A percentile compares a stretch with the other conserved stretches of the same genome.
phyloP scores from a whole-genome alignment of 2,888 invertebrate genomes.

The Diplazon laetatorius region DNA sequence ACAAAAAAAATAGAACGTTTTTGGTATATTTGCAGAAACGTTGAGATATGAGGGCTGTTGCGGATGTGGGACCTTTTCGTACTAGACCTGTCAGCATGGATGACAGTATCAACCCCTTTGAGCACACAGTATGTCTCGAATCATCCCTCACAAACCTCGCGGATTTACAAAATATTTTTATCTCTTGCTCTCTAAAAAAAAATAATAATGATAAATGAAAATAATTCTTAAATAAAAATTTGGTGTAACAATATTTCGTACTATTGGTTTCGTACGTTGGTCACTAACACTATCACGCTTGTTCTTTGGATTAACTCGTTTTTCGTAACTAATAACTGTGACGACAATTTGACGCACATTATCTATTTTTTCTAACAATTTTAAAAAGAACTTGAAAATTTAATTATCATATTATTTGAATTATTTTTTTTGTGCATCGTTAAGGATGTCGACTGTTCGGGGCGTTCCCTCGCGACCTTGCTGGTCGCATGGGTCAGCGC shows the following conservation, averaged over 20 bases:
- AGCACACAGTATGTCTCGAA: constrained; percentile 64
- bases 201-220: background rate
- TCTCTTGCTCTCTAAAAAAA: background rate
- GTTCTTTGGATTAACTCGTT: background rate
- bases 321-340: background rate
- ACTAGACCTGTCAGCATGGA: constrained; percentile 61
- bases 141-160: constrained; percentile 15
- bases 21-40: constrained; percentile 61
- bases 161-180: background rate
- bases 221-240: too few species aligned
- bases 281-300: constrained; percentile 10
- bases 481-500: constrained; percentile 74
- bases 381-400: too few species aligned
- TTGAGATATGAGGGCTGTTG: constrained; percentile 60
- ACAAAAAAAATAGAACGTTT: constrained; percentile 28
- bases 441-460: constrained; percentile 72
- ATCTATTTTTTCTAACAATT: background rate
- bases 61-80: constrained; percentile 55
- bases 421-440: constrained; percentile 29
- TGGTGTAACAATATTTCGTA: background rate
- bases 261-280: too few species aligned
- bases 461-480: constrained; percentile 73
- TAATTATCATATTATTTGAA: too few species aligned
- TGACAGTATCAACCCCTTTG: constrained; percentile 64
- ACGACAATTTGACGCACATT: too few species aligned